Base-by-base conservation (phyloP, 2,888 invertebrate genomes). In the Yponomeuta sedellus region DNA sequence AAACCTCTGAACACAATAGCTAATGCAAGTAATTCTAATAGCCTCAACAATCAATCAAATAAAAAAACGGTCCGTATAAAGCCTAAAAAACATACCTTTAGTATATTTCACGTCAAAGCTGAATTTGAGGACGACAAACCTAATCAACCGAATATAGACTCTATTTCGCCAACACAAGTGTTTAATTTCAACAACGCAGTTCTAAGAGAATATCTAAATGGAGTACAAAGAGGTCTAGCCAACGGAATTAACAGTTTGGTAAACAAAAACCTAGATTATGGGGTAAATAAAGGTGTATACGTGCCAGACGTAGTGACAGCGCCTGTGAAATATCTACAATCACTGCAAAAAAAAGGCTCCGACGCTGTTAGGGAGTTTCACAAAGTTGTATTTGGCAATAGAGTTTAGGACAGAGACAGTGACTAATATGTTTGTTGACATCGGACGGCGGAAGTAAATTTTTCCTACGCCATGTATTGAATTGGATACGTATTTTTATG, bases 191-290 rank as follows among this genome's bases (percentile, higher is more conserved):
- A 52, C 44, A 52, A 52, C 44, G 12, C 16, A 52, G 44, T 12
- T 16, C 12, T 65, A 25, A 81, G 76, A 66, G 71, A 77, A 1
- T 80, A 77, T 69, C 69, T 84, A 0, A 56, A 71, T 40, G 72
- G 71, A 56, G 62, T 83, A 1, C 77, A 78, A 59, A 76, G 70
- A 66, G 76, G 77, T 2, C 69, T 85, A 0, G 68, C 77, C 0
- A 75, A 77, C 66, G 74, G 80, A 10, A 68, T 85, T 8, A 74
- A 78, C 6, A 76, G 66, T 19, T 69, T 77, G n/a, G 74, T 83
- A 40, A 71, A 25, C 10, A 20, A 11, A 59, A 20, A 25, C 28
- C 10, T 44, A 10, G 28, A 74, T 66, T 75, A 71, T 39, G 67
- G 74, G 20, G 71, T 25, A 12, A 44, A 74, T n/a, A 64, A 68